phyloP scores from a whole-genome alignment of 2,888 invertebrate genomes.

The Pterostichus madidus region DNA sequence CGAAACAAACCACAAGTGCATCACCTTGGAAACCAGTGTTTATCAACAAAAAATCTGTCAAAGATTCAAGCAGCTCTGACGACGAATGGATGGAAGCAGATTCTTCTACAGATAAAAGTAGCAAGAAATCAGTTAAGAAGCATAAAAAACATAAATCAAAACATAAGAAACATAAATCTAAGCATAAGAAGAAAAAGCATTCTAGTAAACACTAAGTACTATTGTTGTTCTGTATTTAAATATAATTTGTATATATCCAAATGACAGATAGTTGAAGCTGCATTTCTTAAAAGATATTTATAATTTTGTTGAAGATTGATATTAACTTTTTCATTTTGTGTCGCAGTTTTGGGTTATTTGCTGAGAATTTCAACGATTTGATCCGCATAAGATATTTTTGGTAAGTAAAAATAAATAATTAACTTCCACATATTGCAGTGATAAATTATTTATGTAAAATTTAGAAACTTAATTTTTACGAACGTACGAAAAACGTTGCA shows the following conservation, averaged over 20 bases:
- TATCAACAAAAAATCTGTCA: slow-evolving; percentile 69
- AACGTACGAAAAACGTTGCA: too few species aligned
- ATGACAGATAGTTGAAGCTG: slow-evolving; percentile 3
- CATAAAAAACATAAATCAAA: slow-evolving; percentile 76
- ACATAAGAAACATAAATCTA: slow-evolving; percentile 69
- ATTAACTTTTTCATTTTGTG: background rate
- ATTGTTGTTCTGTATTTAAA: slow-evolving; percentile 32
- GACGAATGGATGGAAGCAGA: slow-evolving; percentile 80
- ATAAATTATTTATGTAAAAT: too few species aligned
- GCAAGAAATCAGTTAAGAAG: slow-evolving; percentile 69
- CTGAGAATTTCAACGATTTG: background rate
- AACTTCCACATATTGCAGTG: too few species aligned
- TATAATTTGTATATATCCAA: slow-evolving; percentile 35
- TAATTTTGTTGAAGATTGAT: background rate
- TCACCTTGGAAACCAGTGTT: slow-evolving; percentile 70
- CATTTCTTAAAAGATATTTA: background rate
- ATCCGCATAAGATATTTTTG: too few species aligned
- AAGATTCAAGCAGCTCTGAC: slow-evolving; percentile 72
- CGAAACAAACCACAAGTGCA: slow-evolving; percentile 13
- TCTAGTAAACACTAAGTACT: slow-evolving; percentile 39
- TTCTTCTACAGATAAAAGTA: slow-evolving; percentile 71
- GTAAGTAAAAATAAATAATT: too few species aligned
- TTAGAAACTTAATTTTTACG: too few species aligned
- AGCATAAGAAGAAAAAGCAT: slow-evolving; percentile 66
- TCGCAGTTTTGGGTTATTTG: background rate